These are phyloP conservation scores for Drosophila picticornis DNA, from an alignment of 2,888 invertebrate species.

Conservation along the genomic window DNA sequence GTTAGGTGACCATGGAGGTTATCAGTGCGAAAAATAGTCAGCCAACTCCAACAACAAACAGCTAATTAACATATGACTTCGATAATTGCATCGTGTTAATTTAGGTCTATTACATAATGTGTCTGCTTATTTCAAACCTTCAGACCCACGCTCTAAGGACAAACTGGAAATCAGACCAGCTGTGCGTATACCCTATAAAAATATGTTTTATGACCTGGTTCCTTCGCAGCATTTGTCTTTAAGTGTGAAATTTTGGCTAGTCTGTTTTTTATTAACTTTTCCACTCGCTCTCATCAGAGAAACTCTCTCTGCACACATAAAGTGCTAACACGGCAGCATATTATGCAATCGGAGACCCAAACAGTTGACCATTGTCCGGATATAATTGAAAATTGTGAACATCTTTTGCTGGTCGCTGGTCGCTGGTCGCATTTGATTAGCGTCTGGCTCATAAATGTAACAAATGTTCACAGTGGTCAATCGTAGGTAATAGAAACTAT, in stretches of 20 bases:
- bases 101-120: background rate
- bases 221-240: background rate
- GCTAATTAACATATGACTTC: background rate
- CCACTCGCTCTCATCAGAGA: background rate
- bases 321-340: slow-evolving; percentile 34
- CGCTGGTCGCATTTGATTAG: slow-evolving; percentile 48
- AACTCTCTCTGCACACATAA: slow-evolving; percentile 4
- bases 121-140: background rate
- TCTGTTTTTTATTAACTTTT: slow-evolving; percentile 1
- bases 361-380: slow-evolving; percentile 12
- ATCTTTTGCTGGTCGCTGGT: slow-evolving; percentile 9
- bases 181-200: background rate
- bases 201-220: background rate
- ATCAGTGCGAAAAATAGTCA: background rate
- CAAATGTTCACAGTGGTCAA: slow-evolving; percentile 48
- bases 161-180: background rate
- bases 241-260: background rate
- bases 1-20: background rate
- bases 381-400: slow-evolving; percentile 34
- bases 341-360: slow-evolving; percentile 35
- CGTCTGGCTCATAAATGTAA: slow-evolving; percentile 57
- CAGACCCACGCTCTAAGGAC: background rate
- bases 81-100: background rate
- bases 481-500: background rate
- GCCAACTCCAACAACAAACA: background rate